A percentile compares a stretch with the other conserved stretches of the same genome.
Evolutionary conservation across 2,113 vertebrate species (phyloP).

Genomic region (Hyla sarda): DNA sequence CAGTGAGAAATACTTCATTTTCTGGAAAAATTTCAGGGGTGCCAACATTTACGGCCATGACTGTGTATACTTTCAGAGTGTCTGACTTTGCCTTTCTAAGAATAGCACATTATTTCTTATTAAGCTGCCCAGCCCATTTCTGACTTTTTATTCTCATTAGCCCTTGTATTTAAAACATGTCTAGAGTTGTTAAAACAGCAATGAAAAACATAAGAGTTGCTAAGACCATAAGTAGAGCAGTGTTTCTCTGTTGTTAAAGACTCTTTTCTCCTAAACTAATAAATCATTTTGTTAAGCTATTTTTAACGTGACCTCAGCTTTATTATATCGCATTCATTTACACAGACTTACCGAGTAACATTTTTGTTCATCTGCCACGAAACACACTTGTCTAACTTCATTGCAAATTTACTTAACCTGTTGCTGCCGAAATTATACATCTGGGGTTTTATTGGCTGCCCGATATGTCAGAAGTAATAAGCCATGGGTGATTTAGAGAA

Average conservation of each 20-base stretch:
- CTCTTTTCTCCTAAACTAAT: background rate
- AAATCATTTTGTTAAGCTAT: conserved; percentile 32
- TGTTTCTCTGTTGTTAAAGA: conserved; percentile 1
- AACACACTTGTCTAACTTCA: background rate
- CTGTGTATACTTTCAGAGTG: too few relatives aligned
- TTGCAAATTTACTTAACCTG: background rate
- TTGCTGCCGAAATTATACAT: conserved; percentile 9
- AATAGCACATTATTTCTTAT: conserved; percentile 27
- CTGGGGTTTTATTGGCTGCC: conserved; percentile 4
- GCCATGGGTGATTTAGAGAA: background rate
- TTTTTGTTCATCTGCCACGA: conserved; percentile 16
- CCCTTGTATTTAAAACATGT: conserved; percentile 24
- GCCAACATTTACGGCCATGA: too few relatives aligned
- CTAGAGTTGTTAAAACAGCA: conserved; percentile 42
- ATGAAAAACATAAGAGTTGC: conserved; percentile 42
- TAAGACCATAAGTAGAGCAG: conserved; percentile 4
- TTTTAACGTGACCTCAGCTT: conserved; percentile 24
- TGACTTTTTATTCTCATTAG: conserved; percentile 20
- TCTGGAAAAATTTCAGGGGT: too few relatives aligned
- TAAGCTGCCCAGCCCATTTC: background rate
- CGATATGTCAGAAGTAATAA: background rate
- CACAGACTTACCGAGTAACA: conserved; percentile 1
- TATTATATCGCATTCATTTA: conserved; percentile 32
- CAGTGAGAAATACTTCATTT: too few relatives aligned
- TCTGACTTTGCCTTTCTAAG: conserved; percentile 17